phyloP scores from a whole-genome alignment of 2,888 invertebrate species.

The Phortica okadai region DNA sequence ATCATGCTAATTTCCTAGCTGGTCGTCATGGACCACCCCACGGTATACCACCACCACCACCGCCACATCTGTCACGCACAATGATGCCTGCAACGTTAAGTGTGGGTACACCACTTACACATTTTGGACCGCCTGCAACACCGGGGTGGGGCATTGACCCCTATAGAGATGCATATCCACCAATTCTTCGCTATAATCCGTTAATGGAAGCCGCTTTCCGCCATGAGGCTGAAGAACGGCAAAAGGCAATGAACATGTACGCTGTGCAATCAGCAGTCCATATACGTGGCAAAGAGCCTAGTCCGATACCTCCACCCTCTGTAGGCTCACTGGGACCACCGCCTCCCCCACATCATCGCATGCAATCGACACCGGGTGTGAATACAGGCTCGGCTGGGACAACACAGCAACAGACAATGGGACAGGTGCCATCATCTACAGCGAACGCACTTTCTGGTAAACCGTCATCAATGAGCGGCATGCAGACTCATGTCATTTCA shows the following conservation, averaged over 20 bases:
- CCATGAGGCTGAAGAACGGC: constrained; percentile 87
- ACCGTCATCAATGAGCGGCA: constrained; percentile 49
- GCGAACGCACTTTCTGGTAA: constrained; percentile 46
- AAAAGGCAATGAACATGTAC: constrained; percentile 85
- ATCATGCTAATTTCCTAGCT: constrained; percentile 77
- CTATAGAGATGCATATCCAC: constrained; percentile 82
- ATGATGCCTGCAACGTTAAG: constrained; percentile 78
- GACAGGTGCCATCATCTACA: constrained; percentile 34
- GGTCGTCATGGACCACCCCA: constrained; percentile 77
- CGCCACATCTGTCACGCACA: constrained; percentile 78
- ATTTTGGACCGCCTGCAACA: constrained; percentile 80
- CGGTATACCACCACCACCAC: constrained; percentile 75
- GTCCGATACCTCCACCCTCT: constrained; percentile 75
- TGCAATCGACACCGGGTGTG: constrained; percentile 59
- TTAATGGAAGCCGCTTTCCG: constrained; percentile 87
- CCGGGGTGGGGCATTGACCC: constrained; percentile 80
- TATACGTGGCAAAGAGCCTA: constrained; percentile 75
- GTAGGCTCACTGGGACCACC: constrained; percentile 66
- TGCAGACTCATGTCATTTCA: constrained; percentile 67
- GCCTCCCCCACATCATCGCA: constrained; percentile 71
- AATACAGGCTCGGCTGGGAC: constrained; percentile 36
- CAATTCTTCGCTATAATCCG: constrained; percentile 86
- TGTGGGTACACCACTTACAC: constrained; percentile 78
- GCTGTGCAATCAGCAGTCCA: constrained; percentile 79
- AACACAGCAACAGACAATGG: constrained; percentile 31